Percentiles rank a stretch among this genome's conserved stretches.
These are phyloP conservation scores for Talpa occidentalis DNA, from an alignment of 2,113 vertebrate species.

Conservation along the genomic window DNA sequence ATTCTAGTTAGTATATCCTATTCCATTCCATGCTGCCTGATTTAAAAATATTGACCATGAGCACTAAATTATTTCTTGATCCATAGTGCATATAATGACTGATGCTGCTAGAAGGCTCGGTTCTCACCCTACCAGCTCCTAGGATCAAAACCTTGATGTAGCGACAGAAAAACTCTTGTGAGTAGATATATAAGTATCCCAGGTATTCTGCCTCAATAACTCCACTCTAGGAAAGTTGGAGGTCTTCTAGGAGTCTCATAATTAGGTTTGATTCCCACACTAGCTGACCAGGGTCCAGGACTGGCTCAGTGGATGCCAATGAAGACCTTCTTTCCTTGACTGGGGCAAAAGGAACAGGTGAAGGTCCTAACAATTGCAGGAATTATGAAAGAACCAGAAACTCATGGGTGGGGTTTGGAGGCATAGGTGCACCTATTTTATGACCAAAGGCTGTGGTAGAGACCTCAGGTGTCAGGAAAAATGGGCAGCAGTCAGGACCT, in stretches of 20 bases:
- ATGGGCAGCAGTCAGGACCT: accelerated
- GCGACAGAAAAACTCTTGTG: background rate
- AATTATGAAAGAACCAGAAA: background rate
- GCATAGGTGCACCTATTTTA: background rate
- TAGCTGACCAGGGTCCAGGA: background rate
- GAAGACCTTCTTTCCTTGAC: background rate
- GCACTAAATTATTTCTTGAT: background rate
- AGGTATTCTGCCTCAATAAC: background rate
- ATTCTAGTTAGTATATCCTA: background rate
- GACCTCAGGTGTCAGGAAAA: background rate
- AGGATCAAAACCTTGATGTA: background rate
- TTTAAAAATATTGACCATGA: background rate
- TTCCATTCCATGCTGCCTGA: background rate
- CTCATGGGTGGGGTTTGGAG: accelerated
- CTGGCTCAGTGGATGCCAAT: background rate
- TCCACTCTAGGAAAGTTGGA: background rate
- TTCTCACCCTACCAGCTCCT: background rate
- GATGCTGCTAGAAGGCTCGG: background rate
- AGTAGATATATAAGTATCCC: background rate
- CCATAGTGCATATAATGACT: background rate
- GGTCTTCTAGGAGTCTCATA: background rate
- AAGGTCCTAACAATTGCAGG: background rate
- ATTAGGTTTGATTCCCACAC: background rate
- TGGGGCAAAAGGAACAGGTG: background rate
- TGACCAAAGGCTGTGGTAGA: background rate